Percentiles rank a stretch among this genome's conserved stretches.
Evolutionary conservation across 2,797 vertebrate species (phyloP).

Genomic region (Pipistrellus kuhlii): DNA sequence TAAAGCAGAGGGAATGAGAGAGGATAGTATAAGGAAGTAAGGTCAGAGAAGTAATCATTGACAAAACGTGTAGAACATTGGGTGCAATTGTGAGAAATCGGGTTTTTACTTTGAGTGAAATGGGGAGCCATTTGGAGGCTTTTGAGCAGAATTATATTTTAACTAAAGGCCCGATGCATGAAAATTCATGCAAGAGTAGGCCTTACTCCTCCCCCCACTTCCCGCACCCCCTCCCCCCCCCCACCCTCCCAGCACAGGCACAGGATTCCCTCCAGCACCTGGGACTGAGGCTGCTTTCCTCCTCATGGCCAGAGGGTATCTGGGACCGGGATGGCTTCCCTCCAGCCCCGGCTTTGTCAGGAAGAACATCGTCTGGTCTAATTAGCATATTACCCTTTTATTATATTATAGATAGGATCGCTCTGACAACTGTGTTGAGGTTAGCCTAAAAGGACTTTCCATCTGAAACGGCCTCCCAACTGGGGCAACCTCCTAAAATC

Average conservation of each 20-base stretch:
- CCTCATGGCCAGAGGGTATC: no score
- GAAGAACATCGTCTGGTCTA: no score
- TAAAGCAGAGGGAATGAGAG: background rate
- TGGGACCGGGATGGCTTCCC: no score
- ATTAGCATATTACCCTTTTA: no score
- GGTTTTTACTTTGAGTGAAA: constrained; percentile 28
- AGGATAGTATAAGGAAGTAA: rapidly evolving
- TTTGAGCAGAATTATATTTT: constrained; percentile 28
- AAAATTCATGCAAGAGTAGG: no score
- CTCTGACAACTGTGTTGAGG: background rate
- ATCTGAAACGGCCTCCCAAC: background rate
- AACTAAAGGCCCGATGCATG: background rate
- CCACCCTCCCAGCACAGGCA: no score
- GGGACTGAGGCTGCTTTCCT: no score
- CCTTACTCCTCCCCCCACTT: no score
- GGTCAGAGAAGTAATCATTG: background rate
- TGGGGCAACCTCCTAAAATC: background rate
- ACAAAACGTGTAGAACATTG: background rate
- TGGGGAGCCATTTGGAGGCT: background rate
- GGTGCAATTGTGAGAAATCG: background rate
- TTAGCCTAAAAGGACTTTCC: background rate
- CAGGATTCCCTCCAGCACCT: no score
- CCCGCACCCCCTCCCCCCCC: no score
- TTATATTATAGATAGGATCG: background rate
- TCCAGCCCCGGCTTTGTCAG: no score